Base-by-base conservation (phyloP, 1,140 invertebrate genomes). In the Magallana gigas region DNA sequence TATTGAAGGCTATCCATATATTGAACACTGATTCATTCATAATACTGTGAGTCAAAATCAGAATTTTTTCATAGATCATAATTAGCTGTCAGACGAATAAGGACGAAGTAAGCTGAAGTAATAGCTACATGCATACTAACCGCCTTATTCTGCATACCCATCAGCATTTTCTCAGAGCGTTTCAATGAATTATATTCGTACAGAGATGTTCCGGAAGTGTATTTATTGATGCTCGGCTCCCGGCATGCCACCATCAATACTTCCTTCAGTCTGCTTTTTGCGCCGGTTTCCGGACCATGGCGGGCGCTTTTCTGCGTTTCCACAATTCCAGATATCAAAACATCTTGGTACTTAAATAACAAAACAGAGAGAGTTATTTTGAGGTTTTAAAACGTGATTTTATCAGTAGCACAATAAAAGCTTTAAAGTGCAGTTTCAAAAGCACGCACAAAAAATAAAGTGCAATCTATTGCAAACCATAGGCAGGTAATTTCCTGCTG, bases 321-420 rank as follows among this genome's bases (percentile, higher is more conserved):
- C 83, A 84, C 56, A 18, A 84, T 84, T 12, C 83, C 83, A 59
- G 57, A 60, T n/a, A 84, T 84, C n/a, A 84, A 58, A 60, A 84
- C 59, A 11, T 84, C 83, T 60, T 84, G 83, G 59, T 84, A 84
- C 83, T 84, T 57, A 57, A 16, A 56, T 7, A 83, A 57, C n/a
- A n/a, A 56, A 82, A 8, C 12, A 82, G 56, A 48, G 36, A 48
- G 5, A 48, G 36, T 48, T 48, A 48, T 48, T 48, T 48, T 48
- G 36, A 48, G 36, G 36, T 48, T 48, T 48, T 3, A 48, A 48
- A 48, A 48, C 36, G 36, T 48, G 36, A 48, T 48, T 48, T 48
- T 48, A 48, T 48, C 36, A 48, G 36, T 48, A 48, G 36, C 36
- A 5, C 2, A 48, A 48, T 48, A 48, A 48, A 48, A 48, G 36